Conservation (phyloP, 2,888 invertebrate genomes). For the Lingula anatina region DNA sequence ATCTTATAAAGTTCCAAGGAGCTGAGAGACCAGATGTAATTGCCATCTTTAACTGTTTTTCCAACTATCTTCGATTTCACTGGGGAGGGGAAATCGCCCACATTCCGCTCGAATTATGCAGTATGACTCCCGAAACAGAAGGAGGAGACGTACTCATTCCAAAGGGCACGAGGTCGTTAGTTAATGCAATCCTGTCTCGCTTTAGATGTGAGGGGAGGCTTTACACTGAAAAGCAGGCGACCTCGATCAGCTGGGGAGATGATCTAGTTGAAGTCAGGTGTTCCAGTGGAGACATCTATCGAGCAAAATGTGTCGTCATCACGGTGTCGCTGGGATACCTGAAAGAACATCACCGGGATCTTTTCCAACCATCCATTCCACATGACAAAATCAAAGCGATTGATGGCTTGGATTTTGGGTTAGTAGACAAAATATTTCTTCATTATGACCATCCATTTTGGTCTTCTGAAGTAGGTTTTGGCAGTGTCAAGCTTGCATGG, state of each 20-base stretch:
- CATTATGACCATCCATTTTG: constrained; percentile 72
- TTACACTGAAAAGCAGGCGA: constrained; percentile 63
- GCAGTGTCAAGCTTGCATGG: constrained; percentile 31
- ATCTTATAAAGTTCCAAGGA: too few relatives aligned
- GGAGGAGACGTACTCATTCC: constrained; percentile 64
- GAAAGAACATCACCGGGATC: constrained; percentile 66
- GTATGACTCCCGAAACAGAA: too few relatives aligned
- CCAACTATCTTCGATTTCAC: too few relatives aligned
- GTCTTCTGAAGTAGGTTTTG: constrained; percentile 63
- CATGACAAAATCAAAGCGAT: constrained; percentile 68
- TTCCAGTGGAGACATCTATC: constrained; percentile 16
- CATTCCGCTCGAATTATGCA: too few relatives aligned
- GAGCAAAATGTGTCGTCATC: constrained; percentile 71
- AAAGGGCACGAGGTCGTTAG: constrained; percentile 58
- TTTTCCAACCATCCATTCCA: constrained; percentile 71
- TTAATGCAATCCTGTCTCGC: constrained; percentile 54
- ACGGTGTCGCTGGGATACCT: too few relatives aligned
- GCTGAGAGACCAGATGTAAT: too few relatives aligned
- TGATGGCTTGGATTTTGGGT: constrained; percentile 64
- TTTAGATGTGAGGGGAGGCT: constrained; percentile 54
- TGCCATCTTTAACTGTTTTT: too few relatives aligned
- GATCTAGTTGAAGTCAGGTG: constrained; percentile 52
- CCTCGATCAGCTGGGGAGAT: constrained; percentile 64
- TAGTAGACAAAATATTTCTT: constrained; percentile 73
- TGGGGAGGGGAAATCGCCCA: too few relatives aligned